phyloP scores from a whole-genome alignment of 2,113 vertebrate species.

The Dasyurus viverrinus region DNA sequence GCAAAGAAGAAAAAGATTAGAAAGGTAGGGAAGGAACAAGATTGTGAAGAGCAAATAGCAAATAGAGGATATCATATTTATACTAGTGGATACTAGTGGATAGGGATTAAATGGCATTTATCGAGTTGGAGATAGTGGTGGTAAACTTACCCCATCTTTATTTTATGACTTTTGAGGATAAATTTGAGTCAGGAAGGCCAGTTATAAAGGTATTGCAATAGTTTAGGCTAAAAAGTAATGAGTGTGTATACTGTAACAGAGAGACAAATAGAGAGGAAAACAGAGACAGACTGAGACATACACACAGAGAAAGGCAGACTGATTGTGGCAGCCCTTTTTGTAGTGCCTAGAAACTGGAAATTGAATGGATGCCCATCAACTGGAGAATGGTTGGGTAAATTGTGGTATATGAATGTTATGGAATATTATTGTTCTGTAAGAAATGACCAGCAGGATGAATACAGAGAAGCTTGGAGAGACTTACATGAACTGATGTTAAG shows the following conservation, averaged over 20 bases:
- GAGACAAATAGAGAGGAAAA: too few species aligned
- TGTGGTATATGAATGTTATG: too few species aligned
- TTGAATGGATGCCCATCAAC: too few species aligned
- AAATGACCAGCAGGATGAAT: too few species aligned
- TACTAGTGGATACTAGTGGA: neutral
- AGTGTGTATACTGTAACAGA: neutral
- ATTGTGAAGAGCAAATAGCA: neutral
- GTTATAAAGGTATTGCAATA: neutral
- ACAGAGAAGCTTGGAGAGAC: too few species aligned
- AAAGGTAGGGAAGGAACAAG: neutral
- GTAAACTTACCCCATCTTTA: neutral
- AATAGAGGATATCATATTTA: neutral
- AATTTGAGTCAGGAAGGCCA: neutral
- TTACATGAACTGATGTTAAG: too few species aligned
- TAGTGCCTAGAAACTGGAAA: too few species aligned
- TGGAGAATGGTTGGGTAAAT: too few species aligned
- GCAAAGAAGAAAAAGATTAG: neutral
- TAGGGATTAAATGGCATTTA: neutral
- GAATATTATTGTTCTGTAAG: too few species aligned
- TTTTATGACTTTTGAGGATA: neutral
- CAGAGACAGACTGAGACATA: neutral
- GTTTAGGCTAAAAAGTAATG: neutral
- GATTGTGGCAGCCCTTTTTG: too few species aligned
- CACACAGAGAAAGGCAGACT: too few species aligned
- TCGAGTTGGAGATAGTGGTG: neutral